Evolutionary conservation across 2,888 invertebrate species (phyloP), one percentile per base, ranked within the genome.

Genomic region (Bellardia pandia): DNA sequence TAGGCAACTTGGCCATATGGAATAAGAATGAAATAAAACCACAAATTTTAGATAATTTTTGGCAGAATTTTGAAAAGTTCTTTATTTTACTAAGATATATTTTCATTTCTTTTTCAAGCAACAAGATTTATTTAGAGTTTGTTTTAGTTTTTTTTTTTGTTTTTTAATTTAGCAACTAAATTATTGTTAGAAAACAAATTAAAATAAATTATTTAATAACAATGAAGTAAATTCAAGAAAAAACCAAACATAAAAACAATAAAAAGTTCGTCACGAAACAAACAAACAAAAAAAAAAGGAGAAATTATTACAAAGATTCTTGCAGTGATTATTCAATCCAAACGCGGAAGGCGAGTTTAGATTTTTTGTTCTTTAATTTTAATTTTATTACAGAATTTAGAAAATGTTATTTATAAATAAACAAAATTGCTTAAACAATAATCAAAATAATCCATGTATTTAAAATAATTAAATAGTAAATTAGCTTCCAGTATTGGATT

Each of bases 51-150:
- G 16, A 51, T 76, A 74, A 45, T 64, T 60, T 78, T 84, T 78
- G 56, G 77, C 66, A 77, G 78, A 84, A 78, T 78, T 72, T 84
- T 72, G 64, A 72, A 76, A 72, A 64, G 48, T 78, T 81, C 64
- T 81, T 76, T 68, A 83, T 83, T 83, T 83, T 71, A 58, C 71
- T 72, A 77, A 71, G 77, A 53, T 69, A 58, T 53, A 76, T 62
- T 58, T 83, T 74, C 23, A 45, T 8, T 60, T 69, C 23, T 58
- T 76, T 51, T 77, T 75, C 13, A 81, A 81, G 74, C 81, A 81
- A 81, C 77, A 77, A 84, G 45, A 64, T 75, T 64, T 78, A 72
- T 56, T 77, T 72, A 66, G 23, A 53, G 48, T 60, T 48, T 68
- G 42, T 69, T 5, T 64, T 74, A 7, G 4, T 45, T 13, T 45